Base-by-base conservation (phyloP, 2,113 vertebrate species). In the Albula goreensis region DNA sequence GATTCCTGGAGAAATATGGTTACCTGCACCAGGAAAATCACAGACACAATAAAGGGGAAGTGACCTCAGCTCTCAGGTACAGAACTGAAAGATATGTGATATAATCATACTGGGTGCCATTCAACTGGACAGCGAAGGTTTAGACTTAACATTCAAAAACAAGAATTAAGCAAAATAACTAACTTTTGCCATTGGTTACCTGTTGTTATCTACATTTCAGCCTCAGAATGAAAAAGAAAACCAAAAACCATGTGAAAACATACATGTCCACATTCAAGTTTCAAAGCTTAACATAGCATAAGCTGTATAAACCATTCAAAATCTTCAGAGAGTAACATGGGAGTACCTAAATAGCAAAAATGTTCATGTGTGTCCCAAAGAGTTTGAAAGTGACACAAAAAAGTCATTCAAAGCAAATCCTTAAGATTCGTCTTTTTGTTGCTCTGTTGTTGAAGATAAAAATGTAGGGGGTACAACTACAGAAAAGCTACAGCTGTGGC, bases 1-100 rank as follows among this genome's bases (percentile, higher is more conserved):
- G 17, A 52, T 87, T 87, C 48, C 79, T 87, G 83, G 83, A 85
- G 86, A 85, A 85, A 79, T 87, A 87, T 82, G 86, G 83, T 11
- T 87, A 87, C 15, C 86, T 87, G 6, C 83, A 77, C 41, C 57
- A 85, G 86, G 83, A 85, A 51, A 41, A 78, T 48, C 78, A 81
- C 51, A 84, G 63, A n/a, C 86, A 87, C 86, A 85, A 83, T 60
- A 66, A 74, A 8, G 50, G 25, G 31, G 86, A 87, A 31, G 50
- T 87, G 31, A 15, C 41, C 60, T 57, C 86, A 81, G 86, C 86
- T 60, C 50, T 87, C 86, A 85, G 86, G 86, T 87, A 85, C 49
- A 77, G 52, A 52, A 48, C 49, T n/a, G 60, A 4, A 48, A 9
- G 19, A 12, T 52, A 52, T 48, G 3, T 53, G 0, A 7, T 41